Conservation (phyloP, 2,113 vertebrate species). For the Cyrtonyx montezumae region DNA sequence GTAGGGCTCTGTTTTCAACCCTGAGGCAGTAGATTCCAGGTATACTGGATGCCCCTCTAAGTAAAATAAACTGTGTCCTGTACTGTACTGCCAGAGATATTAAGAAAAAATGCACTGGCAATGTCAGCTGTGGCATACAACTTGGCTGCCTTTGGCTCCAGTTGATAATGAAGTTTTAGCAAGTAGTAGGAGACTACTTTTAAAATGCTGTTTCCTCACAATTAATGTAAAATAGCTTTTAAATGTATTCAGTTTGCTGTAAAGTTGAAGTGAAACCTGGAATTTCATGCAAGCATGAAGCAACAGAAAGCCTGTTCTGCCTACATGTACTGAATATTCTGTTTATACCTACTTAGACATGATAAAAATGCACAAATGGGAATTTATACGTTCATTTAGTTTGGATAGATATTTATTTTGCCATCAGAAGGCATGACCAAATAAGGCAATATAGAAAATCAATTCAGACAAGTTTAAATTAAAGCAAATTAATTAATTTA, state of each 20-base stretch:
- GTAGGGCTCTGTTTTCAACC: too few relatives aligned
- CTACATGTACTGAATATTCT: background rate
- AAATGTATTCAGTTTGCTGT: background rate
- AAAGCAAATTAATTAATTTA: background rate
- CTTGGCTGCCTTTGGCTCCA: too few relatives aligned
- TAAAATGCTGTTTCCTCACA: background rate
- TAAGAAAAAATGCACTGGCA: too few relatives aligned
- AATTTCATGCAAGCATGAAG: background rate
- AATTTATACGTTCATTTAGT: background rate
- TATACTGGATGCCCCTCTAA: too few relatives aligned
- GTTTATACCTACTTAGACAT: fast-evolving
- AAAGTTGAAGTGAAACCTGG: background rate
- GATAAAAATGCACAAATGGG: background rate
- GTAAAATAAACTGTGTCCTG: too few relatives aligned
- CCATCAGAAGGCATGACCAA: background rate
- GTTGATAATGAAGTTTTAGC: too few relatives aligned
- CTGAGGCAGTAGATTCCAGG: too few relatives aligned
- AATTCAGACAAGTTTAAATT: background rate
- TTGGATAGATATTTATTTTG: background rate
- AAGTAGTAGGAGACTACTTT: background rate
- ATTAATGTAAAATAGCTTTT: background rate
- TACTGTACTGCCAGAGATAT: too few relatives aligned
- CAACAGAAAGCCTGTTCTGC: background rate
- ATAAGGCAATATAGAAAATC: background rate
- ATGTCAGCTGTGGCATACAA: too few relatives aligned